Base-by-base conservation (phyloP, 2,113 vertebrate species). In the Cyphomyrus discorhynchus region DNA sequence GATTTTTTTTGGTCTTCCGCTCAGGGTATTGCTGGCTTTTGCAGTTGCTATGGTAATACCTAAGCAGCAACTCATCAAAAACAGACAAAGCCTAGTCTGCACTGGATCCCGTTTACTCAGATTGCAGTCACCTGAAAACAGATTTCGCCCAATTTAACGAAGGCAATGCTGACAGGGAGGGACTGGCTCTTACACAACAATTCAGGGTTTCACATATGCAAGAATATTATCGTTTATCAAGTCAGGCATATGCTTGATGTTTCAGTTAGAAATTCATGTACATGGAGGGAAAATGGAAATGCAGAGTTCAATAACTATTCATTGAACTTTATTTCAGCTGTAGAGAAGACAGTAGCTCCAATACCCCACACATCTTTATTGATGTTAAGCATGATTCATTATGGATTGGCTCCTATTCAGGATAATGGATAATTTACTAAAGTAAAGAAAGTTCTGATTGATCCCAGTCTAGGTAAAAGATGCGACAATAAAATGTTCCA, bases 41-140 rank as follows among this genome's bases (percentile, higher is more conserved):
- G 47, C 83, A 49, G 83, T 86, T 86, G 83, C 83, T 86, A 86
- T 50, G 83, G 83, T 27, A 50, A 86, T 86, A 86, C 47, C 11
- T 15, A 13, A 86, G 83, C 83, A 50, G 83, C 9, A 86, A 15
- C 24, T 49, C 83, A 47, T 86, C 45, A 24, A 27, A 86, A 27
- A 50, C 10, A 13, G 83, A n/a, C 83, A 47, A 24, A 27, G 83
- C n/a, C 45, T 11, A 27, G 83, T 5, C 45, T 50, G 47, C 11
- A 3, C 27, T 50, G 47, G n/a, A 86, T 49, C 5, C 11, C 3
- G 5, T 11, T n/a, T 86, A 24, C 10, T 24, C n/a, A 1, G 21
- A 49, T n/a, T 13, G 45, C 11, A 8, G 21, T 27, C 83, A 85
- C 42, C 42, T 31, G 39, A 11, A 85, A 83, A 24, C 24, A 49